phyloP scores from a whole-genome alignment of 1,140 invertebrate genomes.

The Dendrolimus kikuchii region DNA sequence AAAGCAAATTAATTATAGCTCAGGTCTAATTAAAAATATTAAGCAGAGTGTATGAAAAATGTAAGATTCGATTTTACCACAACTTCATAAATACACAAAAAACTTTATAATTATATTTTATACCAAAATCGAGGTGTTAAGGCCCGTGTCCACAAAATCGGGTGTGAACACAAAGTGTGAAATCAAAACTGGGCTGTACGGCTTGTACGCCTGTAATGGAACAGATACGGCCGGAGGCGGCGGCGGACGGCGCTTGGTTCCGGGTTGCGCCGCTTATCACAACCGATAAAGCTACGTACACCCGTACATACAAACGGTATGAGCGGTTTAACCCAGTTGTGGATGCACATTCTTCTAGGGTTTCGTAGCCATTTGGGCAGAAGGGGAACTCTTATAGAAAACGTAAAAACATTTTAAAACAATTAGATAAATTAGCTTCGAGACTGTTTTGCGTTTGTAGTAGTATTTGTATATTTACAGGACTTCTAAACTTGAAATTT shows the following conservation, averaged over 20 bases:
- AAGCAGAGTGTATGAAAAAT: too few relatives aligned
- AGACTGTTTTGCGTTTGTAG: too few relatives aligned
- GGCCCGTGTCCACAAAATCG: slow-evolving; percentile 12
- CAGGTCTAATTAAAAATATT: too few relatives aligned
- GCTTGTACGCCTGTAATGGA: slow-evolving; percentile 21
- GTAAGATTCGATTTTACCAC: too few relatives aligned
- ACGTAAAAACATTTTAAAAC: background rate
- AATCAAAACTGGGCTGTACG: slow-evolving; percentile 36
- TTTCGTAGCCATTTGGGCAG: slow-evolving; percentile 4
- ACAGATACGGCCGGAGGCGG: slow-evolving; percentile 32
- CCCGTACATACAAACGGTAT: background rate
- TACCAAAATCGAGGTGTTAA: background rate
- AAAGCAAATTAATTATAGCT: too few relatives aligned
- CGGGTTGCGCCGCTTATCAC: slow-evolving; percentile 46
- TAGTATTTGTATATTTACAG: too few relatives aligned
- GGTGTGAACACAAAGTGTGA: slow-evolving; percentile 30
- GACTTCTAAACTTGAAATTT: too few relatives aligned
- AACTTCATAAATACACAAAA: too few relatives aligned
- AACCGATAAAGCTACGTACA: slow-evolving; percentile 35
- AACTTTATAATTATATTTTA: too few relatives aligned
- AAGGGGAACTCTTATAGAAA: background rate
- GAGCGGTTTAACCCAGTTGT: slow-evolving; percentile 21
- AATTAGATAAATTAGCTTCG: too few relatives aligned
- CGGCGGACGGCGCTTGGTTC: slow-evolving; percentile 36
- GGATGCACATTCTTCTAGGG: slow-evolving; percentile 12